Conservation (phyloP, 2,797 vertebrate genomes). For the Setipinna tenuifilis region DNA sequence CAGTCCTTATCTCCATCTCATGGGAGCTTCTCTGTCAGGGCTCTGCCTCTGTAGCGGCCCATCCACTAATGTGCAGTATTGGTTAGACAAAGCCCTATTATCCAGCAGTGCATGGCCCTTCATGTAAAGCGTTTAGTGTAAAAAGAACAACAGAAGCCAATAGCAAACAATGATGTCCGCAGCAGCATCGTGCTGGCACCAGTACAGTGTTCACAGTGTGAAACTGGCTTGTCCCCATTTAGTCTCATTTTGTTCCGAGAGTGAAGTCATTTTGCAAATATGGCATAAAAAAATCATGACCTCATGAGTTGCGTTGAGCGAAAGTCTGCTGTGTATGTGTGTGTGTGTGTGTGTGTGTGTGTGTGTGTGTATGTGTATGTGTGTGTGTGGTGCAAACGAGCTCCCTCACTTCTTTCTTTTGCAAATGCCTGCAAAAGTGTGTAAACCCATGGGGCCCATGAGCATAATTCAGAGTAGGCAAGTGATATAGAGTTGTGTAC, state of each 20-base stretch:
- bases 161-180: neutral
- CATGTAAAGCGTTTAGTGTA: neutral
- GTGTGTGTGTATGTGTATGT: neutral
- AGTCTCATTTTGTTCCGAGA: neutral
- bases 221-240: constrained; percentile 8
- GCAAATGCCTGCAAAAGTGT: neutral
- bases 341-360: neutral
- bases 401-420: neutral
- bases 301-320: neutral
- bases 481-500: neutral
- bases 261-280: neutral
- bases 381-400: neutral
- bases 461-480: neutral
- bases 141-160: too few species aligned
- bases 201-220: neutral
- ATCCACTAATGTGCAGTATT: neutral
- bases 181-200: neutral
- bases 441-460: neutral
- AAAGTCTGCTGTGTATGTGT: neutral
- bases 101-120: too few species aligned
- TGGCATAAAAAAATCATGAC: neutral
- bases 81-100: neutral
- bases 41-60: constrained; percentile 35
- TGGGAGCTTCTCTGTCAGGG: constrained; percentile 44
- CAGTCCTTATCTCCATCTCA: constrained; percentile 48